Evolutionary conservation across 2,113 vertebrate genomes (phyloP).

Genomic region (Marcusenius ussheri): DNA sequence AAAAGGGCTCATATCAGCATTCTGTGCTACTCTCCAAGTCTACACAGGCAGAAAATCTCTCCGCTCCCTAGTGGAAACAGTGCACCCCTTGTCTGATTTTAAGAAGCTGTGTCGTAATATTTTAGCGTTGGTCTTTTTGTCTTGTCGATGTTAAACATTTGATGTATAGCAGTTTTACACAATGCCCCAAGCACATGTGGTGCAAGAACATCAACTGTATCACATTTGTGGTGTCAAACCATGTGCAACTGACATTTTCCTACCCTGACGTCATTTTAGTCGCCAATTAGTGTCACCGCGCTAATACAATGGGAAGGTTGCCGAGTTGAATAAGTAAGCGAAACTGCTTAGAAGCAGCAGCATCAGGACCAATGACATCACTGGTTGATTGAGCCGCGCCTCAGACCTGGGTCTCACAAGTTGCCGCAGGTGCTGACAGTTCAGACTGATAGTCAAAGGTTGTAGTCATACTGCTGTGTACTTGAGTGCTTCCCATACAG

Average conservation of each 20-base stretch:
- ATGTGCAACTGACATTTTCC: background rate
- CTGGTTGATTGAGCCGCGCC: background rate
- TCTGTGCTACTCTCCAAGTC: slow-evolving; percentile 47
- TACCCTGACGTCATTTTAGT: background rate
- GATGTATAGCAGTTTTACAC: background rate
- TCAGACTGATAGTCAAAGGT: background rate
- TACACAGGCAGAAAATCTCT: slow-evolving; percentile 24
- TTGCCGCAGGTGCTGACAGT: background rate
- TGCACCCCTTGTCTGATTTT: background rate
- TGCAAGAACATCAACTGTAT: background rate
- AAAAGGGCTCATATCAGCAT: slow-evolving; percentile 53
- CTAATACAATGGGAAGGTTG: background rate
- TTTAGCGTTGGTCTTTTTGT: background rate
- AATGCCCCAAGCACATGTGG: background rate
- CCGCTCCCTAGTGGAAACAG: slow-evolving; percentile 13
- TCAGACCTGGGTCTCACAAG: background rate
- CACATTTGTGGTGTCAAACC: background rate
- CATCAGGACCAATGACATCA: background rate
- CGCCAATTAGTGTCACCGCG: background rate
- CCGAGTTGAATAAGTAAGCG: background rate
- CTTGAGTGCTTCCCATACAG: background rate
- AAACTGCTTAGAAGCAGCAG: background rate
- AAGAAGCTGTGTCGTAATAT: background rate
- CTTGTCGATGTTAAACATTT: background rate
- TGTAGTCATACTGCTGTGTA: background rate